Evolutionary conservation across 35 echinoderm and acorn worm species (phyloP).

Genomic region (Strongylocentrotus purpuratus): DNA sequence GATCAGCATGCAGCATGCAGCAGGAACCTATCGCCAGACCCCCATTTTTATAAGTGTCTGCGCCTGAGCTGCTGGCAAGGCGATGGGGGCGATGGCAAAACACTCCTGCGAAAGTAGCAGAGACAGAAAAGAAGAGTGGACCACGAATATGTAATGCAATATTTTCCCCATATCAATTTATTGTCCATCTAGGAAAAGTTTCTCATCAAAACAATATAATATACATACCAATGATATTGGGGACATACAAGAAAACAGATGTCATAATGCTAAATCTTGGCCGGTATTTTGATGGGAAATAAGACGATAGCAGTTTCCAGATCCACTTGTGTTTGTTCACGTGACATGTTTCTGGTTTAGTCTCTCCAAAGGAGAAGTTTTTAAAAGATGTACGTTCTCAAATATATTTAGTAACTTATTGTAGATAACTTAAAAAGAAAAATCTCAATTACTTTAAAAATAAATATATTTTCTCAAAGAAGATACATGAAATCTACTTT

Average conservation of each 20-base stretch:
- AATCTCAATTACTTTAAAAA: not conserved
- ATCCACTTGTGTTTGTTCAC: no score
- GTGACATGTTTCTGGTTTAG: no score
- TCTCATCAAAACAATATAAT: no score
- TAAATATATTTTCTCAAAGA: not conserved
- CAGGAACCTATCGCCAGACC: not conserved
- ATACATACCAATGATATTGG: slow-evolving; percentile 62
- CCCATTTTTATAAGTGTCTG: not conserved
- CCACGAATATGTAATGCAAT: not conserved
- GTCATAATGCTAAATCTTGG: not conserved
- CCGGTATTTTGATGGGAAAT: not conserved
- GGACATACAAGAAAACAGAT: slow-evolving; percentile 52
- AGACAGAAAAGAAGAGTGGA: not conserved
- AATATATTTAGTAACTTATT: not conserved
- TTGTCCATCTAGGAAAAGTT: no score
- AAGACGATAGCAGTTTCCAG: no score
- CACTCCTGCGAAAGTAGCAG: no score
- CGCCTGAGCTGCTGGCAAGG: not conserved
- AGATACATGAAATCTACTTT: not conserved
- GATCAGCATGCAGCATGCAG: no score
- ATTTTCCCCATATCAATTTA: not conserved
- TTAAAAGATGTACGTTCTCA: not conserved
- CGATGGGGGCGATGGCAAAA: not conserved
- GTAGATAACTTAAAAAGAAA: not conserved
- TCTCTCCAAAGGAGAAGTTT: not conserved